These are phyloP conservation scores for Noctua fimbriata DNA, from an alignment of 2,888 invertebrate species.

Conservation along the genomic window DNA sequence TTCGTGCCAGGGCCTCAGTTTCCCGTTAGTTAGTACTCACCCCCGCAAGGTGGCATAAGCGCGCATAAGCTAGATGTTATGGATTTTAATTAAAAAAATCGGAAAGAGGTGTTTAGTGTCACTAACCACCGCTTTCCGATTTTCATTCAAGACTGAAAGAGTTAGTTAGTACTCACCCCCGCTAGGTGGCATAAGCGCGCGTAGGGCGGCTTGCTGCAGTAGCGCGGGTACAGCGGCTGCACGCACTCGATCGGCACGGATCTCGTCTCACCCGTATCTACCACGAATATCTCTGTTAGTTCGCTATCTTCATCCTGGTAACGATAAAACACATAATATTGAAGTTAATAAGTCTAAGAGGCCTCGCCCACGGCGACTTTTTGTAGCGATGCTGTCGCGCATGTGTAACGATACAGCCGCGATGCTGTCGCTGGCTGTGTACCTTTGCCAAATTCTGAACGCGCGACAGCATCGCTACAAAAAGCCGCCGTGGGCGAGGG, in stretches of 20 bases:
- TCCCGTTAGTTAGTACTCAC: conserved; percentile 68
- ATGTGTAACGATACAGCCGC: no score
- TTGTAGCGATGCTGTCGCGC: no score
- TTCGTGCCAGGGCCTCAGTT: neutral
- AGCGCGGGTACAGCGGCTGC: conserved; percentile 76
- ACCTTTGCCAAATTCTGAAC: no score
- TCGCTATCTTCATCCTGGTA: conserved; percentile 72
- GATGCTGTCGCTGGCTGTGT: no score
- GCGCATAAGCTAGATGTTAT: no score
- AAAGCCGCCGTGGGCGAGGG: no score
- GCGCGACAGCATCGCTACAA: no score
- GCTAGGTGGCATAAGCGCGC: conserved; percentile 86
- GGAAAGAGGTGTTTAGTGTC: no score
- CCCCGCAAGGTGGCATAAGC: conserved; percentile 85
- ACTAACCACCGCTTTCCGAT: no score
- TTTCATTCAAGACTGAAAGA: no score
- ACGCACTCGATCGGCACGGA: conserved; percentile 62
- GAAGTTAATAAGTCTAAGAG: neutral
- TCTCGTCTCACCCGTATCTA: conserved; percentile 83
- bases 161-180: conserved; percentile 74
- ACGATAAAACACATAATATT: neutral
- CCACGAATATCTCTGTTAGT: conserved; percentile 77
- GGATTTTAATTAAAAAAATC: no score
- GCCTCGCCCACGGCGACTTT: no score
- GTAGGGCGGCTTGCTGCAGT: conserved; percentile 78